Base-by-base conservation (phyloP, 92 coral and sea anemone species). In the Zoanthus solanderi region DNA sequence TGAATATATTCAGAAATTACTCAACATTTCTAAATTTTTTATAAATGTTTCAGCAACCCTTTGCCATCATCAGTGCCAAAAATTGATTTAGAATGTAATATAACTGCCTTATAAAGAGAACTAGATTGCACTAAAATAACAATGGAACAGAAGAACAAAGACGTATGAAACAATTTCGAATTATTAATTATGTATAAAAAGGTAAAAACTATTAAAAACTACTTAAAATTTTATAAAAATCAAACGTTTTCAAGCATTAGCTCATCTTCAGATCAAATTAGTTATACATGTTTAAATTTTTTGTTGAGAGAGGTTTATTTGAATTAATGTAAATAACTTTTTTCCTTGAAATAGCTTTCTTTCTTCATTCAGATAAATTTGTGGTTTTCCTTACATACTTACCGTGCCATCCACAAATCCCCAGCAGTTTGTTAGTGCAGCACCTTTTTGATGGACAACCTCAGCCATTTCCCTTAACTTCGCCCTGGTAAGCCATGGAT, bases 401-500 rank as follows among this genome's bases (percentile, higher is more conserved):
- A 61, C 68, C 29, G 68, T 61, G 68, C 29, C 68, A 17, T 61
- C 68, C 28, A 61, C 68, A 61, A 61, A 61, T 17, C 68, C 30
- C 68, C 68, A 61, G 68, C 68, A 34, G 42, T 57, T 57, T 57
- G 65, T 9, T 9, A 57, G 65, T 57, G 65, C 65, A 9, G 65
- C 65, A 9, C 65, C 65, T 57, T 9, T 12, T 57, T 57, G 16
- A 57, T 57, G 65, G 65, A 57, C 65, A 57, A 12, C 65, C 15
- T 57, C 65, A 13, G 23, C 65, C 65, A 57, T 57, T 57, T 57
- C 65, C 16, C 23, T 57, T 57, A 57, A 12, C 16, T 57, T 57
- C 14, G 65, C 65, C 16, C 65, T 57, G 34, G 74, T 69, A 17
- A 69, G 74, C 74, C 74, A 69, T 69, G 74, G 74, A 69, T 69